Percentiles rank a stretch among this genome's conserved stretches.
These are phyloP conservation scores for Drosophila chauvacae DNA, from an alignment of 1,140 invertebrate genomes.

Conservation along the genomic window DNA sequence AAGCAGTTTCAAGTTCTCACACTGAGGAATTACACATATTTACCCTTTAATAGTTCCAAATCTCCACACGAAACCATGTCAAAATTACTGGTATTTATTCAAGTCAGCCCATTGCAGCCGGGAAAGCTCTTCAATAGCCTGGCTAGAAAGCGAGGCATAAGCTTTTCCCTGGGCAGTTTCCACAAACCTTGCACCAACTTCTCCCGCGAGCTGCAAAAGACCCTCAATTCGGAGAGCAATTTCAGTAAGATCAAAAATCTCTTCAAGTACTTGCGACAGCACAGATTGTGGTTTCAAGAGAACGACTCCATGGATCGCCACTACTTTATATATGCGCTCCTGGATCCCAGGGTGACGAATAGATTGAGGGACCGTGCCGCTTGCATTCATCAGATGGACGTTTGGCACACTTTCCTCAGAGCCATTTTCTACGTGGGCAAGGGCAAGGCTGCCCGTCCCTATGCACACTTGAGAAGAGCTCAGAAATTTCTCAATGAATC, in stretches of 20 bases:
- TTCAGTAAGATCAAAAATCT: slow-evolving; percentile 32
- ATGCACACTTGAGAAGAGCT: slow-evolving; percentile 95
- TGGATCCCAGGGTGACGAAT: slow-evolving; percentile 93
- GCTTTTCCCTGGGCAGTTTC: slow-evolving; percentile 43
- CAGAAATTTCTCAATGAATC: slow-evolving; percentile 84
- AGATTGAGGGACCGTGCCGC: slow-evolving; percentile 87
- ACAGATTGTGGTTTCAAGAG: slow-evolving; percentile 34
- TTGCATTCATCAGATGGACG: slow-evolving; percentile 85
- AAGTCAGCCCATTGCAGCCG: not conserved
- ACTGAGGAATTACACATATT: no score
- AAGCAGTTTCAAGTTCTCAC: not conserved
- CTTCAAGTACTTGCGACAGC: slow-evolving; percentile 20
- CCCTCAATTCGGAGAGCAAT: slow-evolving; percentile 49
- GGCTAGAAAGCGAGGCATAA: slow-evolving; percentile 19
- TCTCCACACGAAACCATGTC: slow-evolving; percentile 18
- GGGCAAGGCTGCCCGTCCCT: slow-evolving; percentile 92
- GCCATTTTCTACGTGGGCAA: slow-evolving; percentile 93
- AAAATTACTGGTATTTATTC: slow-evolving; percentile 54
- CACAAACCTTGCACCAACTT: slow-evolving; percentile 36
- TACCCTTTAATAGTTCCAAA: slow-evolving; percentile 2
- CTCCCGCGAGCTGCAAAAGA: slow-evolving; percentile 52
- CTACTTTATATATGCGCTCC: slow-evolving; percentile 95
- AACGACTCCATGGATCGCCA: slow-evolving; percentile 88
- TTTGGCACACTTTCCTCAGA: slow-evolving; percentile 89
- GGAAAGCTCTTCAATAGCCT: not conserved